These are phyloP conservation scores for Anastatus disparis DNA, from an alignment of 1,140 invertebrate genomes.

Conservation along the genomic window DNA sequence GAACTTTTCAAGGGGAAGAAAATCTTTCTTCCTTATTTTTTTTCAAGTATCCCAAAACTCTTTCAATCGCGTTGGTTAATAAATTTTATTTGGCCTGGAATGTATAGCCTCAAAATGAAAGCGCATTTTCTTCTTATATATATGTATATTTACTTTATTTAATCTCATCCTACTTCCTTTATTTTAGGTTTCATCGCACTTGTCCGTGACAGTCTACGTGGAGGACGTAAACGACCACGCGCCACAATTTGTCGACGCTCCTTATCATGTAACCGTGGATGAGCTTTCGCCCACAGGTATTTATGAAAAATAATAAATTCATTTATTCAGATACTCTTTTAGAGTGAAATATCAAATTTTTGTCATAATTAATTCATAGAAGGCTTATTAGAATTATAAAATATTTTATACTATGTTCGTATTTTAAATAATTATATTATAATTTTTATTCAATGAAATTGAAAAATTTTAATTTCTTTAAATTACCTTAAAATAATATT, in stretches of 20 bases:
- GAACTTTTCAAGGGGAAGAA: conserved; percentile 16
- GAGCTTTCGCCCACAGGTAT: conserved; percentile 82
- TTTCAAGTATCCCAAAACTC: conserved; percentile 17
- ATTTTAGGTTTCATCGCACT: conserved; percentile 77
- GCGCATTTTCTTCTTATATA: not conserved
- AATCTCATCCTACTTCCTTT: not conserved
- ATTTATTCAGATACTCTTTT: too few species aligned
- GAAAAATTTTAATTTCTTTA: too few species aligned
- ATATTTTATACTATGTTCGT: too few species aligned
- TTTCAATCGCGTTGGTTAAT: conserved; percentile 8
- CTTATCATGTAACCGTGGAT: conserved; percentile 81
- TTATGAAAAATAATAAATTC: too few species aligned
- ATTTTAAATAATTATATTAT: too few species aligned
- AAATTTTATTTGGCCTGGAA: conserved; percentile 5
- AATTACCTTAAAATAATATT: too few species aligned
- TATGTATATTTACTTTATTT: not conserved
- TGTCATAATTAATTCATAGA: too few species aligned
- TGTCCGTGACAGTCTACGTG: conserved; percentile 86
- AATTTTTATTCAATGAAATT: too few species aligned
- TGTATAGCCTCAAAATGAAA: not conserved
- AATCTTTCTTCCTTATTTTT: not conserved
- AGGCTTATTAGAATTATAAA: too few species aligned
- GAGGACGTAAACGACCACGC: conserved; percentile 87
- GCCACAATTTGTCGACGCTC: conserved; percentile 78
- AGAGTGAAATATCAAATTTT: too few species aligned